Conservation (phyloP, 2,113 vertebrate species). For the Smithornis capensis region DNA sequence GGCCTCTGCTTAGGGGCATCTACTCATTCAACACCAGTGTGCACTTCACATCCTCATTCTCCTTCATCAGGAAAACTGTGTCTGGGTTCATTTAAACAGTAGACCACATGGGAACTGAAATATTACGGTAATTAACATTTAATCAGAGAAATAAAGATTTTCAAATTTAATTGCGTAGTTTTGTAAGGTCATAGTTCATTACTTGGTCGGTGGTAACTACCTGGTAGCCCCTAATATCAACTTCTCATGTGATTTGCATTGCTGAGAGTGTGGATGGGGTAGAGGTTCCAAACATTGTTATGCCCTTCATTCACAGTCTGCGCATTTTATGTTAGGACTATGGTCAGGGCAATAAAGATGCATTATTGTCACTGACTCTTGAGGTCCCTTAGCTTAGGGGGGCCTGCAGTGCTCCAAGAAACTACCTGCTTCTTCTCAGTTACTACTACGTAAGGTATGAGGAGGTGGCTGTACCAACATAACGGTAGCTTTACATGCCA, state of each 20-base stretch:
- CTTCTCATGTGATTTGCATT: background rate
- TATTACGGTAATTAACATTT: background rate
- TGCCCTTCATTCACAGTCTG: background rate
- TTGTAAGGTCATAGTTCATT: background rate
- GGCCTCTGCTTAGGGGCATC: background rate
- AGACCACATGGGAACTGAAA: background rate
- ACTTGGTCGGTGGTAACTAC: background rate
- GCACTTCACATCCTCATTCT: background rate
- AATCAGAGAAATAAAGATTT: background rate
- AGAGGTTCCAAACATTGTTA: background rate
- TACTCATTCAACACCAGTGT: background rate
- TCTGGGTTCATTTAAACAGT: background rate
- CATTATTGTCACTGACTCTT: background rate
- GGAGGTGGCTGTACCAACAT: background rate
- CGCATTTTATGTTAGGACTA: background rate
- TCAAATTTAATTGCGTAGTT: background rate
- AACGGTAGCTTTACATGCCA: background rate
- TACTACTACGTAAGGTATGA: background rate
- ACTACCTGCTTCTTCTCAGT: background rate
- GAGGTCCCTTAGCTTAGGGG: background rate
- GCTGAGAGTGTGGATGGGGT: background rate
- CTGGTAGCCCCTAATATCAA: fast-evolving
- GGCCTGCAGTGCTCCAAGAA: background rate
- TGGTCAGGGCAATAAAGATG: background rate
- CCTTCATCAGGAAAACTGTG: background rate